Percentiles rank a stretch among this genome's conserved stretches.
Conservation (phyloP, 2,113 vertebrate genomes). For the Scortum barcoo region DNA sequence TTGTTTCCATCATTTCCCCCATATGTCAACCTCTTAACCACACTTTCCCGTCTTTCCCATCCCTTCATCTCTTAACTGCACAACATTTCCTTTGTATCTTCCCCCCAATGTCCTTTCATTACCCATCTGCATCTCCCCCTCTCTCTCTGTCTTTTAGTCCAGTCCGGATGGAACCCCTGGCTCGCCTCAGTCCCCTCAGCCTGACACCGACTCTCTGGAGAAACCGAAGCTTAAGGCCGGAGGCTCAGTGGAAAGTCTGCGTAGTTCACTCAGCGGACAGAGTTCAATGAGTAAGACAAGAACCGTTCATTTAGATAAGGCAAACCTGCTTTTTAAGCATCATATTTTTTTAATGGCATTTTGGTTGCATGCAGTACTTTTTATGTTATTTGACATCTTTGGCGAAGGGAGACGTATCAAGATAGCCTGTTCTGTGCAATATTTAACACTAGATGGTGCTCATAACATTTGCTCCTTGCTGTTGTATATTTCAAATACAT, state of each 20-base stretch:
- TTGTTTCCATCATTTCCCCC: background rate
- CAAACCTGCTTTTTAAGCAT: background rate
- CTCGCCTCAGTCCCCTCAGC: slow-evolving; percentile 87
- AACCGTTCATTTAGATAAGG: background rate
- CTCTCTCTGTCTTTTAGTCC: slow-evolving; percentile 80
- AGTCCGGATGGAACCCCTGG: slow-evolving; percentile 89
- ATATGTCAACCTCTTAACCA: background rate
- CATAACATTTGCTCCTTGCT: background rate
- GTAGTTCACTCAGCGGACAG: slow-evolving; percentile 96
- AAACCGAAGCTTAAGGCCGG: slow-evolving; percentile 97
- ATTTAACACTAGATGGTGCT: slow-evolving; percentile 55
- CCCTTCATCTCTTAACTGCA: background rate
- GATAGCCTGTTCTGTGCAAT: too few relatives aligned
- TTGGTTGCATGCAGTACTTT: too few relatives aligned
- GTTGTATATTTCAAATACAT: background rate
- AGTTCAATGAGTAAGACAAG: slow-evolving; percentile 97
- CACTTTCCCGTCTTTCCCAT: background rate
- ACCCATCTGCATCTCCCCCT: slow-evolving; percentile 25
- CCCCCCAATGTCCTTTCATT: slow-evolving; percentile 6
- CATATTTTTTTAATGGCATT: background rate
- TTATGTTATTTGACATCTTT: background rate
- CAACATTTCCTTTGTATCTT: slow-evolving; percentile 15
- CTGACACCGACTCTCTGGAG: slow-evolving; percentile 89
- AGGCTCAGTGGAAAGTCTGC: slow-evolving; percentile 96
- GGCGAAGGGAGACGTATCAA: background rate